These are phyloP conservation scores for Echiichthys vipera DNA, from an alignment of 2,797 vertebrate species.

Conservation along the genomic window DNA sequence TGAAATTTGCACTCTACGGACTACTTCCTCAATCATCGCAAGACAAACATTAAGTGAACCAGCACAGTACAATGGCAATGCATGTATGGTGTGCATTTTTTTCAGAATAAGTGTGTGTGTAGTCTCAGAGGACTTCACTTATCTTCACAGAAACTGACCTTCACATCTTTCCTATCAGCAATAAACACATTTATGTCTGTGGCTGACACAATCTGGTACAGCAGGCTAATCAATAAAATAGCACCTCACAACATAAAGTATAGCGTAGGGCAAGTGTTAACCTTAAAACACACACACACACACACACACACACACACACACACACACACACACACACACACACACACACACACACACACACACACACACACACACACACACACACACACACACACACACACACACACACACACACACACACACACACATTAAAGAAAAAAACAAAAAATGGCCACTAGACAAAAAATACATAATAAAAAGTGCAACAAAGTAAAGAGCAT, in stretches of 20 bases:
- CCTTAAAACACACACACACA: not conserved
- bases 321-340: not conserved
- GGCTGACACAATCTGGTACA: not conserved
- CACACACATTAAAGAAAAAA: not conserved
- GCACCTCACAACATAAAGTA: not conserved
- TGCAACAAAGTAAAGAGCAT: slow-evolving; percentile 3
- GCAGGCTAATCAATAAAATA: not conserved
- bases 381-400: not conserved
- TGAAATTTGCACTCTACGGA: not conserved
- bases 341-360: not conserved
- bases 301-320: not conserved
- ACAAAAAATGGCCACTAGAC: not conserved
- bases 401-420: not conserved
- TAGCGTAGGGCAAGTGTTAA: not conserved
- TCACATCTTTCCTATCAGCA: not conserved
- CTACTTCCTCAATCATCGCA: not conserved
- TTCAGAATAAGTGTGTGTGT: not conserved
- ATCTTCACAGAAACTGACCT: slow-evolving; percentile 15
- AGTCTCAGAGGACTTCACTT: not conserved
- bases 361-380: not conserved
- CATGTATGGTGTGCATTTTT: not conserved
- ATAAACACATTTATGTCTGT: not conserved
- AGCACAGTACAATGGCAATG: not conserved
- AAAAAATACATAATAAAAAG: not conserved
- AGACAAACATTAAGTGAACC: not conserved